phyloP scores from a whole-genome alignment of 1,140 invertebrate species.

The Zaprionus gabonicus region DNA sequence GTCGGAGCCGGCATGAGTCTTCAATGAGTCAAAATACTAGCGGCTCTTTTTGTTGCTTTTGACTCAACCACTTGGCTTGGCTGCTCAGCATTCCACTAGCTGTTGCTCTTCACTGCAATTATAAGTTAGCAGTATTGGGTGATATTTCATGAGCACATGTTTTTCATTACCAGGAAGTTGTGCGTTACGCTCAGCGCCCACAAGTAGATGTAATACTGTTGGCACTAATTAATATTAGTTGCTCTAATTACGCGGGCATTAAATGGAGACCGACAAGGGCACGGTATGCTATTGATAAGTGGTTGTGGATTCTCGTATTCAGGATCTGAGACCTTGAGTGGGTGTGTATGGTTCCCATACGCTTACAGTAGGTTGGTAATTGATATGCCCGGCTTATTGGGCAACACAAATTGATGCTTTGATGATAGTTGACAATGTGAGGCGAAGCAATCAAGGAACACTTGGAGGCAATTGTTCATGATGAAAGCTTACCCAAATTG shows the following conservation, averaged over 20 bases:
- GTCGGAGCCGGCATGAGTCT: conserved; percentile 19
- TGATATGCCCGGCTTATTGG: neutral
- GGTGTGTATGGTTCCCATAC: neutral
- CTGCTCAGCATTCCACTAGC: conserved; percentile 7
- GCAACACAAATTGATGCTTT: neutral
- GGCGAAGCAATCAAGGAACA: too few relatives aligned
- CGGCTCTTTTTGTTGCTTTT: conserved; percentile 4
- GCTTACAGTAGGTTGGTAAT: neutral
- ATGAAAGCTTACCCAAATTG: too few relatives aligned
- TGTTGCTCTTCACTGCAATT: conserved; percentile 25
- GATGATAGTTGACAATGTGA: neutral
- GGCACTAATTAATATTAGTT: conserved; percentile 72
- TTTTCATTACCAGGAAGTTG: conserved; percentile 36
- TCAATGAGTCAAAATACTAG: conserved; percentile 14
- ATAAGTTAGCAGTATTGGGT: conserved; percentile 26
- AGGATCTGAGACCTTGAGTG: neutral
- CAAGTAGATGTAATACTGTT: conserved; percentile 10
- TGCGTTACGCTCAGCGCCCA: conserved; percentile 5
- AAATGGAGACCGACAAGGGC: conserved; percentile 1
- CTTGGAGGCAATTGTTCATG: neutral
- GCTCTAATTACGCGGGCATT: conserved; percentile 61
- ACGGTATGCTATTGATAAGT: neutral
- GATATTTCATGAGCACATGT: conserved; percentile 58
- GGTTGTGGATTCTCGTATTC: neutral
- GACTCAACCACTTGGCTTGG: conserved; percentile 1